Evolutionary conservation across 2,797 vertebrate species (phyloP).

Genomic region (Paedocypris micromegethes): DNA sequence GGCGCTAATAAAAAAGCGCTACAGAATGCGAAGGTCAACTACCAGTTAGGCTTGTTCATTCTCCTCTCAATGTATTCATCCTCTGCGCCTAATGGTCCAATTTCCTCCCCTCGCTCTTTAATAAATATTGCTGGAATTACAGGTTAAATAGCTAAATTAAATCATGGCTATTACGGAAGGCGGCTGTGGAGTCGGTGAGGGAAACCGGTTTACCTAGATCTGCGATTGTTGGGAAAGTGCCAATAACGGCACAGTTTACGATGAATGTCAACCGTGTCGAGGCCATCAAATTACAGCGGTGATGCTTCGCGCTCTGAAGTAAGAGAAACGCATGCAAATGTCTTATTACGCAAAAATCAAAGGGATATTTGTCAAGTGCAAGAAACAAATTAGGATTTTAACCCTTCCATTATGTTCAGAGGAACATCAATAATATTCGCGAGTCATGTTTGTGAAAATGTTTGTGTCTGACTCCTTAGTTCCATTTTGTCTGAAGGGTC

Average conservation of each 20-base stretch:
- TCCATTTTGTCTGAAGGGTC: too few species aligned
- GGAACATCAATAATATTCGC: too few species aligned
- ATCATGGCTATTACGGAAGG: conserved; percentile 91
- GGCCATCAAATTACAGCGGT: conserved; percentile 50
- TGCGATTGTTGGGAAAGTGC: conserved; percentile 84
- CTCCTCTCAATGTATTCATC: conserved; percentile 99
- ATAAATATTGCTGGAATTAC: conserved; percentile 99
- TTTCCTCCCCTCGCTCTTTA: conserved; percentile 94
- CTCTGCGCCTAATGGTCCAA: conserved; percentile 95
- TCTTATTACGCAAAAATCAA: conserved; percentile 32
- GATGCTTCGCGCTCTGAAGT: conserved; percentile 44
- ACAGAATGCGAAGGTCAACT: conserved; percentile 97
- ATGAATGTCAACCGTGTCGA: conserved; percentile 76
- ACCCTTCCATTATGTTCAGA: background rate
- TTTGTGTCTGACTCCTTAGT: too few species aligned
- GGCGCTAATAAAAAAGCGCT: conserved; percentile 85
- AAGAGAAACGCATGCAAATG: conserved; percentile 39
- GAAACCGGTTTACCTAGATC: conserved; percentile 82
- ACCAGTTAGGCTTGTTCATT: conserved; percentile 97
- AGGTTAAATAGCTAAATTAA: conserved; percentile 99
- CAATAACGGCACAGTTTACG: conserved; percentile 70
- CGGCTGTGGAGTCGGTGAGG: conserved; percentile 65
- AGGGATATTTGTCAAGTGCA: conserved; percentile 35
- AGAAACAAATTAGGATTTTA: conserved; percentile 18
- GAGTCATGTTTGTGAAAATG: too few species aligned